Evolutionary conservation across 1,140 invertebrate genomes (phyloP), one percentile per base, ranked within the genome.

Genomic region (Sminthurides bifidus): DNA sequence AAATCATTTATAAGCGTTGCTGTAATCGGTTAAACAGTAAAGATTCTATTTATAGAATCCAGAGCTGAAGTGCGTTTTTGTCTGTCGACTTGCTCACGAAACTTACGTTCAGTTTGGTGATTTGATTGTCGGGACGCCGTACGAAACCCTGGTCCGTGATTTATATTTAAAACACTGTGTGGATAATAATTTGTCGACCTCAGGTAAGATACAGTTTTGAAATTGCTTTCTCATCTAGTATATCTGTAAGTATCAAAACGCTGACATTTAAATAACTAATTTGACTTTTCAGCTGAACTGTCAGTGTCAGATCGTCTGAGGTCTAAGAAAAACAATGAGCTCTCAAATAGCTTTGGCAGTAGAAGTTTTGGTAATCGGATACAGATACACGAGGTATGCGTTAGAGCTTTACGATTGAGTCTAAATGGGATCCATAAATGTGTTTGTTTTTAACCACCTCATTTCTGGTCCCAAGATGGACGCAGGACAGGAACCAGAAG

Each of bases 301-400:
- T n/a, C n/a, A n/a, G n/a, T n/a, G n/a, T n/a, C n/a, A n/a, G n/a
- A n/a, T n/a, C n/a, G n/a, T n/a, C n/a, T n/a, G n/a, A n/a, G n/a
- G n/a, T n/a, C n/a, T n/a, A n/a, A n/a, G n/a, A n/a, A n/a, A n/a
- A n/a, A n/a, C n/a, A n/a, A n/a, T n/a, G n/a, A n/a, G n/a, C n/a
- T n/a, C n/a, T n/a, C n/a, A n/a, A n/a, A 21, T 19, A 59, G 54
- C 45, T 59, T 59, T 50, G 57, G 62, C 10, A 44, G 41, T 26
- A 31, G 59, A 29, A 61, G 58, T 44, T 64, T 64, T 53, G 62
- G 62, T 24, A 64, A 64, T 51, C 41, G 59, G 19, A 61, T 64
- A 26, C 52, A 63, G 31, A 52, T 64, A 29, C 61, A 64, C 24
- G 58, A 64, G 55, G 49, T 60, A 26, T 52, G 29, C 33, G 4